Evolutionary conservation across 2,113 vertebrate species (phyloP), one percentile per base, ranked within the genome.

Genomic region (Callipepla californica): DNA sequence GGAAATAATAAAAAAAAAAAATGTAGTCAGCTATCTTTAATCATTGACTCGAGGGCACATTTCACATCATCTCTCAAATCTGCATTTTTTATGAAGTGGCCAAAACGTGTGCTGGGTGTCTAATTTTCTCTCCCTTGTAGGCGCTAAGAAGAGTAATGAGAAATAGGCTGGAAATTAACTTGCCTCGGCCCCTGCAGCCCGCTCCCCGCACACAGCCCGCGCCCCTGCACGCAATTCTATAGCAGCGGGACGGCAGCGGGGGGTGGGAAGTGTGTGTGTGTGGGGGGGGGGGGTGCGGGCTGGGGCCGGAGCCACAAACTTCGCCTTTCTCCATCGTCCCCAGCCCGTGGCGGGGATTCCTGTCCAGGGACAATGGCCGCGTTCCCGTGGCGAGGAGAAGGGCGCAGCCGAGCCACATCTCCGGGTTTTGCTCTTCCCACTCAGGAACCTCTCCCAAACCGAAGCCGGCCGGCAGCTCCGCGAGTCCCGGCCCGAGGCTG

Each of bases 51-150:
- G 96, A 89, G 98, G 98, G 98, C 98, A 98, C 96, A 98, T 98
- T 98, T 98, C 98, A 98, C 97, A 98, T 98, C 97, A 98, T 97
- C 97, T 97, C 94, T 83, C 89, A 97, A 98, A 98, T 98, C 98
- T 98, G 98, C 98, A 98, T 98, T 98, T 98, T 98, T 98, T 98
- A 98, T 98, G 97, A 98, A 98, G 94, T 97, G 94, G 95, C 96
- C 87, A 94, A 96, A 96, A 97, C 97, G 97, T 97, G 97, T 96
- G 96, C 94, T 96, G 96, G 93, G 80, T 97, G 96, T 96, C 93
- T 96, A 97, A 97, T 95, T 90, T 97, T 96, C 94, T 97, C 91
- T 97, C 96, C 95, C 92, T 96, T 69, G 89, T 47, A 95, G 90
- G 94, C 94, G 94, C 92, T 96, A 94, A 95, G 87, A 89, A 94